Evolutionary conservation across 2,797 vertebrate species (phyloP).

Genomic region (Aulostomus chinensis): DNA sequence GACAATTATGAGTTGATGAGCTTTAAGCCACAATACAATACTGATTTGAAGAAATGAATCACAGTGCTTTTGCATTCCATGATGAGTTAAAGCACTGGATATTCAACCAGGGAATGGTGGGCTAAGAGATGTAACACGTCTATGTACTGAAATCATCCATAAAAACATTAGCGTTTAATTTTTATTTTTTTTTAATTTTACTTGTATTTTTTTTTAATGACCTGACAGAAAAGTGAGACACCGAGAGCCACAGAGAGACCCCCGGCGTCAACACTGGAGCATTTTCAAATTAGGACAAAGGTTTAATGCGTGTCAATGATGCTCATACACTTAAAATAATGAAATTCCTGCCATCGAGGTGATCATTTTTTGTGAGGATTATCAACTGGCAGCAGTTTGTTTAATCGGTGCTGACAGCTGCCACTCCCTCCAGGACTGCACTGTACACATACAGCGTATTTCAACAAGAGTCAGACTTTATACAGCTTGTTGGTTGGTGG

Average conservation of each 20-base stretch:
- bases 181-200: too few species aligned
- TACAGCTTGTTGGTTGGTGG: background rate
- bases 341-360: conserved; percentile 28
- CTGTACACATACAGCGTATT: too few species aligned
- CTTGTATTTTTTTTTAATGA: too few species aligned
- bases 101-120: background rate
- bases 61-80: background rate
- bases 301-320: background rate
- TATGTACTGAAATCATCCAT: too few species aligned
- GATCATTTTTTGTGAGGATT: conserved; percentile 35
- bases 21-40: background rate
- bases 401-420: conserved; percentile 28
- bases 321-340: conserved; percentile 36
- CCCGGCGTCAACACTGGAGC: background rate
- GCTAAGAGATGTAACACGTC: background rate
- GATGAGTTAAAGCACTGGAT: too few species aligned
- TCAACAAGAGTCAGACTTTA: too few species aligned
- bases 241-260: too few species aligned
- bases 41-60: background rate
- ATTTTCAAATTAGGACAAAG: background rate
- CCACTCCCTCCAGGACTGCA: background rate
- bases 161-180: too few species aligned
- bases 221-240: too few species aligned
- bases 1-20: too few species aligned
- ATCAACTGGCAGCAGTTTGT: conserved; percentile 12